Base-by-base conservation (phyloP, 2,888 invertebrate species). In the Chrysotoxum bicinctum region DNA sequence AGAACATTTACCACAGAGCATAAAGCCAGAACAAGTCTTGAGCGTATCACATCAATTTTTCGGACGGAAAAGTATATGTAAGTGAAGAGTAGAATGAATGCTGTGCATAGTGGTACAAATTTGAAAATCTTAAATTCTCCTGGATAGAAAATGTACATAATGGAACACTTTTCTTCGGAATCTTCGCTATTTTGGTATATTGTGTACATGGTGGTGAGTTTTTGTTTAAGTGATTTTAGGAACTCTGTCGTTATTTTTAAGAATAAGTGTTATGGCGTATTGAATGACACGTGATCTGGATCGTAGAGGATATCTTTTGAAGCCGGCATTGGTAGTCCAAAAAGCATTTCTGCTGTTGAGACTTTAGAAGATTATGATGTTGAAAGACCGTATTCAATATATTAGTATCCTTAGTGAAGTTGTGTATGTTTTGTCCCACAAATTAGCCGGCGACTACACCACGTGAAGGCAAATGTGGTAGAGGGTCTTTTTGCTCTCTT, bases 31-130 rank as follows among this genome's bases (percentile, higher is more conserved):
- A 92, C 74, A 14, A 92, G 83, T 21, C 92, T 88, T 4, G 92
- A 92, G 58, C 91, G 90, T 64, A 92, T 91, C 2, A 92, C 89
- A 81, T 92, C 98, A 83, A 99, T 98, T 93, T 99, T 99, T 88
- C 98, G 94, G 40, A 99, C 97, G 26, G 98, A 98, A 91, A 98
- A 99, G 90, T 98, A 98, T 35, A 99, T 96, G 90, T 98, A 99
- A 26, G 98, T 93, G 90, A 98, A 98, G 35, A 99, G 93, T 16
- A 97, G 94, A 3, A 97, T 92, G 90, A 98, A 98, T 1, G 98
- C 96, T 81, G 97, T 94, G 23, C 95, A 94, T 9, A 99, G 93
- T 0, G 98, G 98, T 32, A 98, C 94, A 76, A 97, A 94, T 90
- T 97, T 97, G 89, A 95, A 94, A 88, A 96, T 95, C 90, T 96